Percentiles rank a stretch among this genome's conserved stretches.
Evolutionary conservation across 2,888 invertebrate species (phyloP).

Genomic region (Clunio marinus): DNA sequence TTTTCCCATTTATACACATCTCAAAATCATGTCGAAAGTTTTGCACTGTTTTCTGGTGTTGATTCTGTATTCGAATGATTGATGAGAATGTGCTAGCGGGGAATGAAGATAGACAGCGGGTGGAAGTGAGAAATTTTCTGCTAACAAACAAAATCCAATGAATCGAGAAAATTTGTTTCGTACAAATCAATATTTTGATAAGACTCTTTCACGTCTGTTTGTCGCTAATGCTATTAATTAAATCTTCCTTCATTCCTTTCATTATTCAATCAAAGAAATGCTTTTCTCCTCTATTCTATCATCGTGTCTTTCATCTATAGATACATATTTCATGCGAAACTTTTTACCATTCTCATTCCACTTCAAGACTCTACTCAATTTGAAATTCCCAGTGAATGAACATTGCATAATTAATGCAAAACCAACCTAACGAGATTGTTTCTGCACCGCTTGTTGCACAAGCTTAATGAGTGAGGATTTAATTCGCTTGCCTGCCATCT

Average conservation of each 20-base stretch:
- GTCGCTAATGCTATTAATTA: slow-evolving; percentile 33
- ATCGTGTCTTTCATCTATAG: neutral
- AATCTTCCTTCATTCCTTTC: neutral
- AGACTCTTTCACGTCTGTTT: neutral
- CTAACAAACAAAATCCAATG: slow-evolving; percentile 2
- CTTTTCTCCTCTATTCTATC: neutral
- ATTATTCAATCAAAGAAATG: neutral
- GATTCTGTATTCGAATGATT: slow-evolving; percentile 32
- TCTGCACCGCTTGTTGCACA: slow-evolving; percentile 6
- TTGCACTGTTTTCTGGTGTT: slow-evolving; percentile 25
- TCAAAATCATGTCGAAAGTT: slow-evolving; percentile 34
- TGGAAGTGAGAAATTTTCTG: neutral
- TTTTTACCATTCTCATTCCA: neutral
- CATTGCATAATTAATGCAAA: slow-evolving; percentile 10
- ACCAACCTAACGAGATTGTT: slow-evolving; percentile 11
- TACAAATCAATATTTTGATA: slow-evolving; percentile 34
- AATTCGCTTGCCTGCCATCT: neutral
- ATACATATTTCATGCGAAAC: neutral
- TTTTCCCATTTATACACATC: slow-evolving; percentile 17
- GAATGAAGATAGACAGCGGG: neutral
- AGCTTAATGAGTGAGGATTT: slow-evolving; percentile 2
- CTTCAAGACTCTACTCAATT: too few relatives aligned
- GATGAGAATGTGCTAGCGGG: slow-evolving; percentile 31
- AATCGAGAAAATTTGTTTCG: slow-evolving; percentile 22
- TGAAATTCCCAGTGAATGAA: neutral